Conservation (phyloP, 2,888 invertebrate genomes). For the Brenthis ino region DNA sequence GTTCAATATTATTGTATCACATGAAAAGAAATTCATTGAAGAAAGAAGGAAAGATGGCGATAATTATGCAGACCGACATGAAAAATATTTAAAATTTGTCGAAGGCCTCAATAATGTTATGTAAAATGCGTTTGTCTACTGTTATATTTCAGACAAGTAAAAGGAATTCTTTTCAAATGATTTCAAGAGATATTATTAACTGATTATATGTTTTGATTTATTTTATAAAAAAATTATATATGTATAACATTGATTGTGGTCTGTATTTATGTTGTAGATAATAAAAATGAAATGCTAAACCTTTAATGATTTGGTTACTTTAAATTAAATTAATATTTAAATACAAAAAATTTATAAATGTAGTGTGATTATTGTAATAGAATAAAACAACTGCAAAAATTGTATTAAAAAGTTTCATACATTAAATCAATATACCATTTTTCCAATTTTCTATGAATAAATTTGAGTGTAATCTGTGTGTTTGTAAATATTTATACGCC, state of each 20-base stretch:
- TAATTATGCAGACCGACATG: conserved; percentile 76
- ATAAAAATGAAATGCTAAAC: background rate
- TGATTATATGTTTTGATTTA: background rate
- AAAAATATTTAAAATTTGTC: conserved; percentile 79
- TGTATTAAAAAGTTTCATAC: conserved; percentile 20
- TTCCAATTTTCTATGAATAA: conserved; percentile 29
- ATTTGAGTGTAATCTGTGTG: conserved; percentile 12
- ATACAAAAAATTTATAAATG: too few relatives aligned
- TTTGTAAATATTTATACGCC: conserved; percentile 7
- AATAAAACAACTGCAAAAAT: background rate
- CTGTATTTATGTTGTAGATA: background rate
- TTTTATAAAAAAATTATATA: background rate
- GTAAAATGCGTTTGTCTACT: conserved; percentile 34
- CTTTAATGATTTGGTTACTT: too few relatives aligned
- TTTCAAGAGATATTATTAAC: background rate
- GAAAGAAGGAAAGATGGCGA: conserved; percentile 64
- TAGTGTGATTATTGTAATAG: too few relatives aligned
- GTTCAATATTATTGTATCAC: conserved; percentile 68
- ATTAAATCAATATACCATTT: conserved; percentile 22
- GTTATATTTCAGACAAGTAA: background rate
- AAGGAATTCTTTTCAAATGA: background rate
- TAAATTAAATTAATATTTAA: too few relatives aligned
- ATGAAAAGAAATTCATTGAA: conserved; percentile 74
- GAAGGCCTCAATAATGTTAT: conserved; percentile 68
- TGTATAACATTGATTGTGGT: background rate